These are phyloP conservation scores for Ennomos fuscantarius DNA, from an alignment of 2,888 invertebrate genomes.

Conservation along the genomic window DNA sequence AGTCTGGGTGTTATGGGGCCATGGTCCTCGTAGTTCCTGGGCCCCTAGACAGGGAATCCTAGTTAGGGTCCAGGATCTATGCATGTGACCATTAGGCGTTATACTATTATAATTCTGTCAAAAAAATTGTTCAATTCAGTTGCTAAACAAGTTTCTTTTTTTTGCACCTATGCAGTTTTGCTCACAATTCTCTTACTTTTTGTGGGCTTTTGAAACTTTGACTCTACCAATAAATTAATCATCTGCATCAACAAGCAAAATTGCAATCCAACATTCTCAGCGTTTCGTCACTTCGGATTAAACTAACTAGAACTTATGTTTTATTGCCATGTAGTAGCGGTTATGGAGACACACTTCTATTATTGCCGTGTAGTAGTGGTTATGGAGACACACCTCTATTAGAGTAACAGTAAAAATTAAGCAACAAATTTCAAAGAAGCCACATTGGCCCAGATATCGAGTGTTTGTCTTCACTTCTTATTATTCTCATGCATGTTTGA, in stretches of 20 bases:
- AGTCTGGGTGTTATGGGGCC: no score
- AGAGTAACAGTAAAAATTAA: conserved; percentile 39
- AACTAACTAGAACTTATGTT: conserved; percentile 9
- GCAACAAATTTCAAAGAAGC: conserved; percentile 34
- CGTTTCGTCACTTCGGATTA: conserved; percentile 15
- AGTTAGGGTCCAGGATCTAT: no score
- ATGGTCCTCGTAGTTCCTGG: no score
- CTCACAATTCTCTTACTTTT: no score
- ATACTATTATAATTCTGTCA: no score
- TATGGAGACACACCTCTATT: conserved; percentile 11
- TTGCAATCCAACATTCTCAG: conserved; percentile 2
- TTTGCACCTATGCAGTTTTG: no score
- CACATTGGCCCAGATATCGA: conserved; percentile 62
- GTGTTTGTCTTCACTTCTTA: conserved; percentile 72
- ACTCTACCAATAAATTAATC: conserved; percentile 1
- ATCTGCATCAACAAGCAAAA: conserved; percentile 1
- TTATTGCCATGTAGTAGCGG: conserved; percentile 15
- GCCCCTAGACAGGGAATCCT: no score
- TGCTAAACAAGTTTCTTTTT: no score
- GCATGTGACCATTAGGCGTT: no score
- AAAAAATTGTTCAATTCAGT: no score
- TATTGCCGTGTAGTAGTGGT: no score
- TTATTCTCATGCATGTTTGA: conserved; percentile 75
- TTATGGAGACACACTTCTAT: no score
- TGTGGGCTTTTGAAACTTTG: not conserved